Base-by-base conservation (phyloP, 2,797 vertebrate species). In the Euthynnus affinis region DNA sequence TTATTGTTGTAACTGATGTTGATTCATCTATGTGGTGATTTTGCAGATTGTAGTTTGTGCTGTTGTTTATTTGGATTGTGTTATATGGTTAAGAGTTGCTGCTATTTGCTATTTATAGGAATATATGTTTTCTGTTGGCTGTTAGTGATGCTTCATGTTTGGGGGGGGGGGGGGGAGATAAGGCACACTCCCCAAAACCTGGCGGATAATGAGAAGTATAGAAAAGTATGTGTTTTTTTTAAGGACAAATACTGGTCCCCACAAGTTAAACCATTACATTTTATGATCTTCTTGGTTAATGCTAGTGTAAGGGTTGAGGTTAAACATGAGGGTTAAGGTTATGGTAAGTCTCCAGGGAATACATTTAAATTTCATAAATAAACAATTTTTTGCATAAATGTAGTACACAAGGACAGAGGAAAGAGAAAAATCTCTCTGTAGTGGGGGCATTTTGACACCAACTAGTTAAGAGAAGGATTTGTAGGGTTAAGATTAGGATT, bases 381-480 rank as follows among this genome's bases (percentile, higher is more conserved):
- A 53, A 37, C 34, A 60, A n/a, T 20, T 37, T 27, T 62, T 6
- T 46, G 6, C 22, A 0, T 25, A 29, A 29, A 53, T 51, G 46
- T 44, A 44, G 42, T 52, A 25, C 12, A 44, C 15, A 46, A 17
- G 15, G 6, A 53, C 14, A 59, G 6, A 42, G 46, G 46, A 18
- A 25, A 57, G 18, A 63, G 17, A 60, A 20, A 23, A 49, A 53
- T 29, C 5, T 3, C n/a, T 14, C 15, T 3, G 13, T 18, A 56
- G 48, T 12, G 10, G 2, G 6, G 6, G 8, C 2, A 49, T 29
- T 58, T 63, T 42, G 29, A 23, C 20, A 29, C 5, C 9, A 20
- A 52, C 48, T n/a, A 15, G 55, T 13, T 57, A 25, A 63, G 51
- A 71, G 69, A 66, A 73, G 40, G 60, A 58, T 78, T 74, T 60